Evolutionary conservation across 2,113 vertebrate species (phyloP), one percentile per base, ranked within the genome.

Genomic region (Rhinoderma darwinii): DNA sequence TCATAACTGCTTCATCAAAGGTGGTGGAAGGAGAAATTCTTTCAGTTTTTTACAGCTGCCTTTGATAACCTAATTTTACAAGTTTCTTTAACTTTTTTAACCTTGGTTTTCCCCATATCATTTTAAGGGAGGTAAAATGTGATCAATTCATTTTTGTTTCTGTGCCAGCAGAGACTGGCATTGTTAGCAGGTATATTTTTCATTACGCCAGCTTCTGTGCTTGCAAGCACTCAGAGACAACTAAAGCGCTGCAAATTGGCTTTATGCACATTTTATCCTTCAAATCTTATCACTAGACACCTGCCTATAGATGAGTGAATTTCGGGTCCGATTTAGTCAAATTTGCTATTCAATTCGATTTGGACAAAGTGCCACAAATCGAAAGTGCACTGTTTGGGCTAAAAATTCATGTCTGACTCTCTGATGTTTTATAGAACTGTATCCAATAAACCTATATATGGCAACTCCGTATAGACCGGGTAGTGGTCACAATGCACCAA

Each of bases 171-270:
- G 39, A 74, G 35, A 76, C 39, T 59, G 54, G 83, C 54, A 61
- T 63, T 39, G 27, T 84, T 84, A 76, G 83, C 83, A 84, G 72
- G 83, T 76, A n/a, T 25, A 77, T 61, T 56, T 84, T 76, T 84
- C 27, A 73, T 73, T 76, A 76, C 17, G 51, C 83, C 70, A 61
- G 83, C 73, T 84, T 76, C 73, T 75, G 73, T n/a, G 39, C 32
- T 32, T 39, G 25, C 25, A 27, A 44, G n/a, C 15, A 61, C 22
- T 39, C 35, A 61, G 27, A 84, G 56, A 84, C 51, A 59, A 27
- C 50, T 27, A 75, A 54, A 75, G 25, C 75, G 41, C 37, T 76
- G 54, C 51, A 54, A n/a, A 51, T 35, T 61, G 30, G 50, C 32
- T 73, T 84, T 56, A 56, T 59, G 44, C 44, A 18, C 43, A 76